A percentile compares a stretch with the other conserved stretches of the same genome.
These are phyloP conservation scores for Malacoraja senta DNA, from an alignment of 2,797 vertebrate species.

Conservation along the genomic window DNA sequence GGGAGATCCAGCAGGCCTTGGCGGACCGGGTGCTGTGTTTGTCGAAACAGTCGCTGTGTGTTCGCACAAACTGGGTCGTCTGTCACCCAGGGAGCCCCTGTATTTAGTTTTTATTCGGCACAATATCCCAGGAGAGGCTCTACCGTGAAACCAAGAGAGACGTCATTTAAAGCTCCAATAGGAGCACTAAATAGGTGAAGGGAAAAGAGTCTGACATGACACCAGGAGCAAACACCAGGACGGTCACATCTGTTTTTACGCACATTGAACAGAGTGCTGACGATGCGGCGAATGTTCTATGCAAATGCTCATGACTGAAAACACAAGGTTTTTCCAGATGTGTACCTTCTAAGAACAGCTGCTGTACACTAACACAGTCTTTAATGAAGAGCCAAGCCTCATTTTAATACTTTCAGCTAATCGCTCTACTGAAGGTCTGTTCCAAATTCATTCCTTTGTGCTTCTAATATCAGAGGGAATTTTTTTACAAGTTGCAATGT, in stretches of 20 bases:
- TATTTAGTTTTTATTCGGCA: neutral
- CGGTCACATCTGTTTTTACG: neutral
- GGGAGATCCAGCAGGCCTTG: no score
- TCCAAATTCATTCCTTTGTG: neutral
- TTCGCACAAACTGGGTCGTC: no score
- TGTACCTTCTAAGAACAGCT: slow-evolving; percentile 6
- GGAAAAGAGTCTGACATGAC: neutral
- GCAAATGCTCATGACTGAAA: neutral
- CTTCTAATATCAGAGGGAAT: neutral
- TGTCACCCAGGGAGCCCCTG: no score
- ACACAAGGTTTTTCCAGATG: slow-evolving; percentile 27
- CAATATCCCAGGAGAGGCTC: neutral
- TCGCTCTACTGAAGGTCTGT: neutral
- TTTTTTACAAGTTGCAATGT: neutral
- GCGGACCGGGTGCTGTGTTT: no score
- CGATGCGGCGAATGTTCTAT: neutral
- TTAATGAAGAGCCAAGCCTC: slow-evolving; percentile 13
- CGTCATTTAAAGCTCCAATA: neutral
- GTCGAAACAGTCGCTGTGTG: no score
- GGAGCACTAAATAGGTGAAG: neutral
- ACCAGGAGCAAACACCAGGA: neutral
- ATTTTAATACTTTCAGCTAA: slow-evolving; percentile 10
- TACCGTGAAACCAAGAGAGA: neutral
- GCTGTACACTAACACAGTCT: neutral
- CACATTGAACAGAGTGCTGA: neutral